Conservation (phyloP, 1,140 invertebrate genomes). For the Drosophila willistoni region DNA sequence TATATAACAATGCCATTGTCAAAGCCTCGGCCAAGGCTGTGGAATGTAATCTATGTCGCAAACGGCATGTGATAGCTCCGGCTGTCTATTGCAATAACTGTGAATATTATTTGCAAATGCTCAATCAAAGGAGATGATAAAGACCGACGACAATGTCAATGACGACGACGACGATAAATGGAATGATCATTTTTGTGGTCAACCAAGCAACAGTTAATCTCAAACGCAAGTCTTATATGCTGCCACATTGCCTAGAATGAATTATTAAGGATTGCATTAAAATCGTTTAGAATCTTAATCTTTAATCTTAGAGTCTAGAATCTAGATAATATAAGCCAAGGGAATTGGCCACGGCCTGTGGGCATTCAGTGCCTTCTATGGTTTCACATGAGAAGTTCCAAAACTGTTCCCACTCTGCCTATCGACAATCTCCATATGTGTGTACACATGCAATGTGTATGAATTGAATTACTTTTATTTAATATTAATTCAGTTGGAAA, state of each 20-base stretch:
- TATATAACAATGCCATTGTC: slow-evolving; percentile 82
- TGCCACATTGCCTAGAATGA: slow-evolving; percentile 58
- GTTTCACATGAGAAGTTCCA: slow-evolving; percentile 67
- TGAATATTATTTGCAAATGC: slow-evolving; percentile 93
- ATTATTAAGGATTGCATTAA: slow-evolving; percentile 25
- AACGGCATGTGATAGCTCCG: slow-evolving; percentile 89
- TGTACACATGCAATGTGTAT: slow-evolving; percentile 24
- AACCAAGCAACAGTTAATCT: slow-evolving; percentile 67
- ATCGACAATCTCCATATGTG: slow-evolving; percentile 25
- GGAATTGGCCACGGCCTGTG: slow-evolving; percentile 5
- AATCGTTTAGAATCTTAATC: slow-evolving; percentile 41
- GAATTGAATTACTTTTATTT: background rate
- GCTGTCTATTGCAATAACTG: slow-evolving; percentile 94
- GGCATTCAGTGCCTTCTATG: slow-evolving; percentile 71
- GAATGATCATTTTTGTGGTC: background rate
- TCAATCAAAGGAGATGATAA: slow-evolving; percentile 77
- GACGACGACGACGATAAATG: no score
- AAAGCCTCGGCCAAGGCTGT: slow-evolving; percentile 84
- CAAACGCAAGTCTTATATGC: slow-evolving; percentile 54
- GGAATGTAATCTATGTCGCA: slow-evolving; percentile 92
- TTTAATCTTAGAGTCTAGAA: slow-evolving; percentile 12
- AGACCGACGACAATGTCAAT: background rate
- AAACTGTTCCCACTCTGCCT: slow-evolving; percentile 56
- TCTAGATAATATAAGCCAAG: background rate
- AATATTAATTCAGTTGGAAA: slow-evolving; percentile 26